Percentiles rank a stretch among this genome's conserved stretches.
Conservation (phyloP, 2,113 vertebrate genomes). For the Triplophysa tibetana region DNA sequence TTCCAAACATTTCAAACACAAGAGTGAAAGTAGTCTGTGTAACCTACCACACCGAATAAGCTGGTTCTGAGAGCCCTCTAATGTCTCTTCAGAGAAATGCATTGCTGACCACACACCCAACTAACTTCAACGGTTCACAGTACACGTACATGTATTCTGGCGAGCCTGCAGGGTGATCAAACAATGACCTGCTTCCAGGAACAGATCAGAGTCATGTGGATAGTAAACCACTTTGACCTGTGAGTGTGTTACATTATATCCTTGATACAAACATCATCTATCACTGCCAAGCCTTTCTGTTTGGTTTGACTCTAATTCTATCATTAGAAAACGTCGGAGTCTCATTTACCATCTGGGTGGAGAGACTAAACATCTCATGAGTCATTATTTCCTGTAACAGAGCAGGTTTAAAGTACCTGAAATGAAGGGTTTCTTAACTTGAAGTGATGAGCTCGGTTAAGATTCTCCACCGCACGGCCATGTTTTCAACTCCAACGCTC, state of each 20-base stretch:
- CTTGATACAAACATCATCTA: constrained; percentile 48
- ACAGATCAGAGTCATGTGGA: constrained; percentile 3
- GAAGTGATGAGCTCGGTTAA: not conserved
- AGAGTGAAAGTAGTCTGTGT: too few relatives aligned
- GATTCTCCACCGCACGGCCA: not conserved
- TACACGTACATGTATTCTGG: not conserved
- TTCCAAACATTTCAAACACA: constrained; percentile 26
- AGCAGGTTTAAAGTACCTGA: constrained; percentile 10
- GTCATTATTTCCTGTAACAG: constrained; percentile 17
- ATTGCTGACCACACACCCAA: not conserved
- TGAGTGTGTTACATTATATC: constrained; percentile 44
- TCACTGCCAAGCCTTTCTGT: constrained; percentile 33
- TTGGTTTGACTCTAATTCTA: constrained; percentile 37
- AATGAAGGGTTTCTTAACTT: constrained; percentile 1
- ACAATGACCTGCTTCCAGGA: constrained; percentile 16
- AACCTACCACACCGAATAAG: not conserved
- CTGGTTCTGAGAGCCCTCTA: not conserved
- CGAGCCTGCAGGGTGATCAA: not conserved
- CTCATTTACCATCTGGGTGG: not conserved
- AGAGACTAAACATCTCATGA: constrained; percentile 47
- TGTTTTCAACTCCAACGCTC: not conserved
- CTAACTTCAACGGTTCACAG: not conserved
- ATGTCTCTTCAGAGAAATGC: not conserved
- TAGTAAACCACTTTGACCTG: constrained; percentile 1
- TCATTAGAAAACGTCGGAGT: constrained; percentile 27